Percentiles rank a stretch among this genome's conserved stretches.
phyloP scores from a whole-genome alignment of 2,888 invertebrate species.

The Dicyrtomina minuta region DNA sequence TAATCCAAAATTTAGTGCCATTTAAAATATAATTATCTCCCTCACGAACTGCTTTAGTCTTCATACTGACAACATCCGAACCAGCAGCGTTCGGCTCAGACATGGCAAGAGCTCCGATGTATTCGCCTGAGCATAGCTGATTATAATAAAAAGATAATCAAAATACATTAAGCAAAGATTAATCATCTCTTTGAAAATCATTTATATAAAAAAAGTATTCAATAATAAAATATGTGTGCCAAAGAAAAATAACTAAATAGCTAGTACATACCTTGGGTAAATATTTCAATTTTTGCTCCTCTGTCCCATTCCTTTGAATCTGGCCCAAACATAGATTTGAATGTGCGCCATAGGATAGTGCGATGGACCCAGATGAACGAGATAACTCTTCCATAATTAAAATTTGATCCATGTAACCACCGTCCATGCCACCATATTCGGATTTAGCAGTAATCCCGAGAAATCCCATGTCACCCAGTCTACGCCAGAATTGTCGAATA shows the following conservation, averaged over 20 bases:
- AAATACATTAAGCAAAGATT: background rate
- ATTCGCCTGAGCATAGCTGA: constrained; percentile 89
- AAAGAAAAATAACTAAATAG: no score
- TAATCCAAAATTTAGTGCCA: constrained; percentile 99
- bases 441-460: constrained; percentile 85
- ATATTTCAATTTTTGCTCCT: constrained; percentile 88
- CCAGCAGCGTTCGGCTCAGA: constrained; percentile 91
- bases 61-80: constrained; percentile 96
- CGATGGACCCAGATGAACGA: constrained; percentile 78
- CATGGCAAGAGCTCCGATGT: constrained; percentile 95
- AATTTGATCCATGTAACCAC: constrained; percentile 86
- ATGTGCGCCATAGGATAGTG: constrained; percentile 92
- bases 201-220: no score
- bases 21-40: constrained; percentile 90
- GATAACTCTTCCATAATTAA: constrained; percentile 94
- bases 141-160: background rate
- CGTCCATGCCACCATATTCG: constrained; percentile 90
- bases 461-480: constrained; percentile 87
- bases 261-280: constrained; percentile 84
- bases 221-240: no score
- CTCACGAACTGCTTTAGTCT: constrained; percentile 80
- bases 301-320: constrained; percentile 86
- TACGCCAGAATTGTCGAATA: constrained; percentile 80
- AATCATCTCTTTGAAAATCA: no score
- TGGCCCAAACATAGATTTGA: constrained; percentile 98